Conservation (phyloP, 2,113 vertebrate genomes). For the Strigops habroptila region DNA sequence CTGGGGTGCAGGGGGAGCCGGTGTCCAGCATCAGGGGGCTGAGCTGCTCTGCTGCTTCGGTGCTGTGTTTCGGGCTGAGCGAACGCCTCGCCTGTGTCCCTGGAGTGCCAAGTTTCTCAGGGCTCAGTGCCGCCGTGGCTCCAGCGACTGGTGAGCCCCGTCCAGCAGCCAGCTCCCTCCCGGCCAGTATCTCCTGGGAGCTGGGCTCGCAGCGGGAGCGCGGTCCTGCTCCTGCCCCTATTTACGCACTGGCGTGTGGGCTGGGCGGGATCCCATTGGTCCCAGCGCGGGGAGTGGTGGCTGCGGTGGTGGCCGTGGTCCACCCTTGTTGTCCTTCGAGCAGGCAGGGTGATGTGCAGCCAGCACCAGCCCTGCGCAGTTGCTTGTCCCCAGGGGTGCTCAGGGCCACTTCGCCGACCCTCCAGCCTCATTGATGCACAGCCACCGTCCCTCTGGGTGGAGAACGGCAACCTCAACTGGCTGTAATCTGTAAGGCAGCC, state of each 20-base stretch:
- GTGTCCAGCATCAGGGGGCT: background rate
- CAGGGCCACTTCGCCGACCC: background rate
- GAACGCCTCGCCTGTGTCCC: background rate
- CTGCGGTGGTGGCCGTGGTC: background rate
- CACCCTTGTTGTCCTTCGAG: background rate
- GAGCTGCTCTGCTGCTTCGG: background rate
- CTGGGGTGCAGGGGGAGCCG: background rate
- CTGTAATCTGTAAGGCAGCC: background rate
- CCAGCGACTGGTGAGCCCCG: background rate
- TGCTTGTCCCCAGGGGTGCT: background rate
- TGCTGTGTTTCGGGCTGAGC: background rate
- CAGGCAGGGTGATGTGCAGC: constrained; percentile 11
- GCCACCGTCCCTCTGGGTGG: background rate
- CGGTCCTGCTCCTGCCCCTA: constrained; percentile 17
- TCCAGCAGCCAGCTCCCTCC: background rate
- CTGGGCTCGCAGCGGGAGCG: background rate
- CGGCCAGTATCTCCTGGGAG: background rate
- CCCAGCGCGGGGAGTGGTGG: constrained; percentile 34
- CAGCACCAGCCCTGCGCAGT: background rate
- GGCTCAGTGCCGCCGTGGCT: background rate
- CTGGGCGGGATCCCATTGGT: constrained; percentile 47
- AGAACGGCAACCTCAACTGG: background rate
- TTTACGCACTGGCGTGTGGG: constrained; percentile 33
- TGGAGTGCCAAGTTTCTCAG: background rate
- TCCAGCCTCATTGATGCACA: background rate